Percentiles rank a stretch among this genome's conserved stretches.
phyloP scores from a whole-genome alignment of 1,140 invertebrate genomes.

The Drosophila tani region DNA sequence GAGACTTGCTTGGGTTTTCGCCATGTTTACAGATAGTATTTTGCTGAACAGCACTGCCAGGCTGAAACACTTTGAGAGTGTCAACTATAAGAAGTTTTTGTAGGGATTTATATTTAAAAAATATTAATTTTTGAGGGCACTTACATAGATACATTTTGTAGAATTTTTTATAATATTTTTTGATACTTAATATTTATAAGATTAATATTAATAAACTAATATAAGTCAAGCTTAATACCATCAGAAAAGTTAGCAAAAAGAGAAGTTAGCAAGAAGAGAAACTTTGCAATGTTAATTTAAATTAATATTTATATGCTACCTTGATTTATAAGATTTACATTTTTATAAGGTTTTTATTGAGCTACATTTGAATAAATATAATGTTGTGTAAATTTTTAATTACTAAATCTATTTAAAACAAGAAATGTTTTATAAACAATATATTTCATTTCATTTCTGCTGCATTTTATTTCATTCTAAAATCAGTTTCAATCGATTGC shows the following conservation, averaged over 20 bases:
- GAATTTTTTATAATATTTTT: background rate
- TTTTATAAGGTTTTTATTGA: background rate
- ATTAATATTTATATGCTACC: no score
- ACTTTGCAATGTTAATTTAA: no score
- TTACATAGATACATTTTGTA: no score
- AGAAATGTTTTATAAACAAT: no score
- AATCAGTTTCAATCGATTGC: background rate
- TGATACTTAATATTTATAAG: background rate
- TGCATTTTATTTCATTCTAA: background rate
- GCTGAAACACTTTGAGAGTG: constrained; percentile 6
- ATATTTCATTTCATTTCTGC: no score
- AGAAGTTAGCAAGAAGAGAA: no score
- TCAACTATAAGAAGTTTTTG: constrained; percentile 7
- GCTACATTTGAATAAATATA: background rate
- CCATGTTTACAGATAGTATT: constrained; percentile 60
- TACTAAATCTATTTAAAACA: background rate
- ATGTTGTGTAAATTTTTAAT: background rate
- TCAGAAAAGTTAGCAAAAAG: no score
- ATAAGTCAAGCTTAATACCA: no score
- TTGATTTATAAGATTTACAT: background rate
- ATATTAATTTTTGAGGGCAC: background rate
- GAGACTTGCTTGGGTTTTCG: constrained; percentile 29
- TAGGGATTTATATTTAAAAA: background rate
- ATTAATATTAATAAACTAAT: background rate
- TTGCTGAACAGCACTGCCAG: constrained; percentile 30